Conservation (phyloP, 2,888 invertebrate genomes). For the Machimus rusticus region DNA sequence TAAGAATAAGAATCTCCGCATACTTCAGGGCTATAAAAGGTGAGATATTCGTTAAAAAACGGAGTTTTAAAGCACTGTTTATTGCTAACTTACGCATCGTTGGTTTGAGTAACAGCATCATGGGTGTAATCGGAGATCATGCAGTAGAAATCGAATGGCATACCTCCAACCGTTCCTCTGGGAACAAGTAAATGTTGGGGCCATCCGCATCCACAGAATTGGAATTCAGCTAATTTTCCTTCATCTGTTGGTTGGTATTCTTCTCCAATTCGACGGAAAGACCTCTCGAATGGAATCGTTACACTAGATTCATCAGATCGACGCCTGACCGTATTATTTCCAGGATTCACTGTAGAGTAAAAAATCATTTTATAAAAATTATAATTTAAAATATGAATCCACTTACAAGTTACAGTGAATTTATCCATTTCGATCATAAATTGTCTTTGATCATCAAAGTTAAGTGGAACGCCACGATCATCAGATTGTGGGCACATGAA, state of each 20-base stretch:
- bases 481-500: constrained; percentile 73
- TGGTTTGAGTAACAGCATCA: constrained; percentile 63
- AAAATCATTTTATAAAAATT: background rate
- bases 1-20: constrained; percentile 74
- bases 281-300: constrained; percentile 82
- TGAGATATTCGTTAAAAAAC: background rate
- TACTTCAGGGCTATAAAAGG: constrained; percentile 50
- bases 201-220: constrained; percentile 91
- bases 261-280: constrained; percentile 75
- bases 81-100: constrained; percentile 43
- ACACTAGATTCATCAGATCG: constrained; percentile 76
- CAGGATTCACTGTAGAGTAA: constrained; percentile 70
- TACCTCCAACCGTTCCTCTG: constrained; percentile 73
- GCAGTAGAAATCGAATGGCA: constrained; percentile 73
- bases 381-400: background rate
- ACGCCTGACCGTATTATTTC: constrained; percentile 72
- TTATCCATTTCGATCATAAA: constrained; percentile 75
- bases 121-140: constrained; percentile 79
- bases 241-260: constrained; percentile 64
- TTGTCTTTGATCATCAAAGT: constrained; percentile 67
- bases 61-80: background rate
- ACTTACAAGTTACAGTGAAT: constrained; percentile 69
- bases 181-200: constrained; percentile 83
- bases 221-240: constrained; percentile 67
- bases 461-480: constrained; percentile 69